Percentiles rank a stretch among this genome's conserved stretches.
Conservation (phyloP, 2,113 vertebrate species). For the Pogona vitticeps region DNA sequence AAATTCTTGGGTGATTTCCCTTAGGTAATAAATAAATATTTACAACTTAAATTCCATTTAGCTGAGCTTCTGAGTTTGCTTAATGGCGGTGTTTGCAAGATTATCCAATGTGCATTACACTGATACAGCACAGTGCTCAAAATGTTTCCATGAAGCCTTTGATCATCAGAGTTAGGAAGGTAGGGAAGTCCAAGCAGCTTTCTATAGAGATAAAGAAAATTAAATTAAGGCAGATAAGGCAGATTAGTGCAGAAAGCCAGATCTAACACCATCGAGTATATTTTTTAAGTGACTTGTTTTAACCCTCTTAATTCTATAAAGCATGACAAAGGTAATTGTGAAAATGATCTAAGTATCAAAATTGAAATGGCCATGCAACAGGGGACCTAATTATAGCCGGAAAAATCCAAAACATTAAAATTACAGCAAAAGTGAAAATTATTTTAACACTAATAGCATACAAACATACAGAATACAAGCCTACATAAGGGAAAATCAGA, state of each 20-base stretch:
- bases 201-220: slow-evolving; percentile 25
- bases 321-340: slow-evolving; percentile 32
- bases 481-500: background rate
- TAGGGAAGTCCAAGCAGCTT: slow-evolving; percentile 26
- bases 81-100: slow-evolving; percentile 19
- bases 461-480: slow-evolving; percentile 5
- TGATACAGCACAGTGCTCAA: slow-evolving; percentile 11
- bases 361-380: slow-evolving; percentile 19
- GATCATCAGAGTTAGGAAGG: slow-evolving; percentile 20
- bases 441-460: slow-evolving; percentile 13
- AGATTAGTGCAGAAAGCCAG: slow-evolving; percentile 16
- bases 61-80: slow-evolving; percentile 8
- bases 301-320: slow-evolving; percentile 30
- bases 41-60: slow-evolving; percentile 30
- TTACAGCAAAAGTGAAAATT: slow-evolving; percentile 23
- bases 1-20: slow-evolving; percentile 13
- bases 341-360: slow-evolving; percentile 24
- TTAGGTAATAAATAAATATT: slow-evolving; percentile 30
- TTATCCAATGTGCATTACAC: slow-evolving; percentile 20
- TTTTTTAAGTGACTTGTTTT: slow-evolving; percentile 20
- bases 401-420: slow-evolving; percentile 24
- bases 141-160: slow-evolving; percentile 23
- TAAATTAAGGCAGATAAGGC: slow-evolving; percentile 31
- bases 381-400: slow-evolving; percentile 24
- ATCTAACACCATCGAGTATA: background rate